Evolutionary conservation across 2,797 vertebrate species (phyloP).

Genomic region (Mus spretus): DNA sequence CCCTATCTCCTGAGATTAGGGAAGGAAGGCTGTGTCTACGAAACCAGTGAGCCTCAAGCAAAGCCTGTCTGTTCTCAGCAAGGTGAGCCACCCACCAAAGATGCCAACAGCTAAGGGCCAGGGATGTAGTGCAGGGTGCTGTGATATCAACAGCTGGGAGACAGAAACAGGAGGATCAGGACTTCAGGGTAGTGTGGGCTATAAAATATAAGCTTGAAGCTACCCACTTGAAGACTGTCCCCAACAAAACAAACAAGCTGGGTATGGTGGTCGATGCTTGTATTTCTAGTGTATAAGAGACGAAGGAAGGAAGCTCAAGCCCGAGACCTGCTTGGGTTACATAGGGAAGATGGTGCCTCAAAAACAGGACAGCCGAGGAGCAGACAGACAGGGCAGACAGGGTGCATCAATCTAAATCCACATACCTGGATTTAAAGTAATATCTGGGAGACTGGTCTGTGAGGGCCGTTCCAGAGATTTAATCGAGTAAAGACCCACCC

Average conservation of each 20-base stretch:
- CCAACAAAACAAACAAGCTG: neutral
- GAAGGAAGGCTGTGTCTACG: constrained; percentile 43
- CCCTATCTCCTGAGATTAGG: constrained; percentile 66
- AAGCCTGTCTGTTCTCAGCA: constrained; percentile 64
- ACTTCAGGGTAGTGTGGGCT: neutral
- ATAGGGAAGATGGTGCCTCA: neutral
- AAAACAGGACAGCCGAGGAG: neutral
- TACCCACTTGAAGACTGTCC: neutral
- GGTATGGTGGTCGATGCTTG: neutral
- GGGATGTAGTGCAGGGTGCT: too few relatives aligned
- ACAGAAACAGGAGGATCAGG: neutral
- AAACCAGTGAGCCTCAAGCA: constrained; percentile 69
- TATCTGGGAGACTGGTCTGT: neutral
- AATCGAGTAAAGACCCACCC: neutral
- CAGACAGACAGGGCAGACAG: constrained; percentile 29
- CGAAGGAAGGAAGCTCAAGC: too few relatives aligned
- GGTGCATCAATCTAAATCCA: neutral
- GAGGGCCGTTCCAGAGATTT: neutral
- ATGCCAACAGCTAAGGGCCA: neutral
- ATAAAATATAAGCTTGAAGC: neutral
- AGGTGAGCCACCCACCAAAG: constrained; percentile 40
- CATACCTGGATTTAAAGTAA: neutral
- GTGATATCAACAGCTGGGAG: neutral
- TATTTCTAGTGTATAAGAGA: neutral
- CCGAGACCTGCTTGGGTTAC: neutral